Percentiles rank a stretch among this genome's conserved stretches.
phyloP scores from a whole-genome alignment of 2,113 vertebrate genomes.

The Elgaria multicarinata region DNA sequence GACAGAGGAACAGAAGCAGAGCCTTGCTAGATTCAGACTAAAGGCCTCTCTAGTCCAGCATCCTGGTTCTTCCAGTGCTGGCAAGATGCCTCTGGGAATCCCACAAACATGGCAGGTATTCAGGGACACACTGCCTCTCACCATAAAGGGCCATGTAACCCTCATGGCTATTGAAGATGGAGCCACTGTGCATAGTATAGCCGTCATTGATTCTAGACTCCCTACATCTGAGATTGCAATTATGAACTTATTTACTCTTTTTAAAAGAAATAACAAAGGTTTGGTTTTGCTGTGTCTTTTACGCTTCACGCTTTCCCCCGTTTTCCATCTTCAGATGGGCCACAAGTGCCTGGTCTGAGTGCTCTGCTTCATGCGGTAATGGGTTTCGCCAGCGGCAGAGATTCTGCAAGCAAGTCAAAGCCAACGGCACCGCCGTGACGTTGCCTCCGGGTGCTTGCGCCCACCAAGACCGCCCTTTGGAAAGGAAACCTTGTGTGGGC shows the following conservation, averaged over 20 bases:
- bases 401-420: conserved; percentile 75
- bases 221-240: neutral
- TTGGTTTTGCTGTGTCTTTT: rapidly evolving
- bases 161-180: neutral
- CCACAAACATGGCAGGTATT: neutral
- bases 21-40: neutral
- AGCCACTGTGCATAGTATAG: neutral
- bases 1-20: neutral
- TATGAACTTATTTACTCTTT: neutral
- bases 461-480: conserved; percentile 58
- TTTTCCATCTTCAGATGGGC: conserved; percentile 79
- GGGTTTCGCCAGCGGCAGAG: conserved; percentile 82
- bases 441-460: conserved; percentile 65
- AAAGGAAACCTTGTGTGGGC: conserved; percentile 72
- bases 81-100: neutral
- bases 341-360: conserved; percentile 80
- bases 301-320: rapidly evolving
- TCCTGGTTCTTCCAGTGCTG: neutral
- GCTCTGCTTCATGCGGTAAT: conserved; percentile 82
- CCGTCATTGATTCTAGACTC: neutral
- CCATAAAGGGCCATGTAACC: too few species aligned
- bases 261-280: neutral
- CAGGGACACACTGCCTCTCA: too few species aligned
- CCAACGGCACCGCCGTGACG: conserved; percentile 50
- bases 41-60: neutral